Percentiles rank a stretch among this genome's conserved stretches.
phyloP scores from a whole-genome alignment of 2,797 vertebrate species.

The Clamator glandarius region DNA sequence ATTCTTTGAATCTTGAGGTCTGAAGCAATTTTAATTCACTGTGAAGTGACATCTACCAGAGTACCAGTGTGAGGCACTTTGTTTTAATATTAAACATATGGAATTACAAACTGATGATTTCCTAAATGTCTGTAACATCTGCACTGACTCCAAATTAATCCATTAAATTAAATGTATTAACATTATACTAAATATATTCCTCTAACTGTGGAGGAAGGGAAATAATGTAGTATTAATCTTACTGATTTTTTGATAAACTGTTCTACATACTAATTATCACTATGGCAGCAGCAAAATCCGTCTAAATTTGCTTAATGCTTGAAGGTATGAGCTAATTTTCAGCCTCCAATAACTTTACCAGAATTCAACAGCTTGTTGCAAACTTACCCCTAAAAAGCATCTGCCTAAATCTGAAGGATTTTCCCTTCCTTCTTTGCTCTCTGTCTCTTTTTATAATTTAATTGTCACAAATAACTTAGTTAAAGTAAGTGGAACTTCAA shows the following conservation, averaged over 20 bases:
- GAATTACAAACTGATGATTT: slow-evolving; percentile 52
- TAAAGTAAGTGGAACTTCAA: neutral
- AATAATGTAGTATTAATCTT: neutral
- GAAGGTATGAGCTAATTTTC: neutral
- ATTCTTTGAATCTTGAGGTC: slow-evolving; percentile 60
- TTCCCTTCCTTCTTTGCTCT: neutral
- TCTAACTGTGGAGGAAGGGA: neutral
- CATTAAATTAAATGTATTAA: neutral
- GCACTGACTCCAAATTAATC: neutral
- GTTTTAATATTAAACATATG: slow-evolving; percentile 65
- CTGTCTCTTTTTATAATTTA: neutral
- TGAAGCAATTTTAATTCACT: slow-evolving; percentile 60
- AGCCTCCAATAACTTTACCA: neutral
- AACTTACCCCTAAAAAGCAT: neutral
- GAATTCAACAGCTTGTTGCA: neutral
- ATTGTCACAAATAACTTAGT: neutral
- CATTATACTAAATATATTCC: neutral
- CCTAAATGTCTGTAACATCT: slow-evolving; percentile 37
- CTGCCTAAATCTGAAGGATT: neutral
- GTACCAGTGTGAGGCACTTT: slow-evolving; percentile 10
- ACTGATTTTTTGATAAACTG: neutral
- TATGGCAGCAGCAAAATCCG: neutral
- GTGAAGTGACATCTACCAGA: slow-evolving; percentile 70
- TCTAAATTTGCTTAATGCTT: neutral
- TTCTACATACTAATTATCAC: neutral